These are phyloP conservation scores for Cantharis rustica DNA, from an alignment of 2,888 invertebrate genomes.

Conservation along the genomic window DNA sequence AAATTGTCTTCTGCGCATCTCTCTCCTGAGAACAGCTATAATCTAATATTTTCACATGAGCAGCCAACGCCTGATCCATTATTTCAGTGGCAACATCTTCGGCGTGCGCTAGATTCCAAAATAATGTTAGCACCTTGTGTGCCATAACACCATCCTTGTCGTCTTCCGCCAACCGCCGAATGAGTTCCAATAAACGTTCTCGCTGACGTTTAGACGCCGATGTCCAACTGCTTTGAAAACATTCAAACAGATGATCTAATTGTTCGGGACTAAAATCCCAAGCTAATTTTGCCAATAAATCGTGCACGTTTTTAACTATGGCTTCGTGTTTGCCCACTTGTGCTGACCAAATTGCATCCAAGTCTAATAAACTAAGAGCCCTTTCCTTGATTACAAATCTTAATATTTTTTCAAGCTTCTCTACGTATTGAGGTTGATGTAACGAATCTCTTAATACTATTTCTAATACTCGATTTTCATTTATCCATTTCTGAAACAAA, in stretches of 20 bases:
- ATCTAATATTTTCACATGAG: slow-evolving; percentile 96
- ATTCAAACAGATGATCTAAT: slow-evolving; percentile 94
- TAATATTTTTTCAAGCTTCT: slow-evolving; percentile 95
- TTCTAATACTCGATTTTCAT: slow-evolving; percentile 92
- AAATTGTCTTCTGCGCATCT: slow-evolving; percentile 93
- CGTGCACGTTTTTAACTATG: slow-evolving; percentile 97
- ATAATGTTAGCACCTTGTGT: slow-evolving; percentile 91
- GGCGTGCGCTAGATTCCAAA: slow-evolving; percentile 97
- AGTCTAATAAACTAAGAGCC: slow-evolving; percentile 84
- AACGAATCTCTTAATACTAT: slow-evolving; percentile 94
- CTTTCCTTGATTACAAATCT: slow-evolving; percentile 95
- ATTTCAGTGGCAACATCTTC: slow-evolving; percentile 96
- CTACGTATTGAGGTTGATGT: slow-evolving; percentile 97
- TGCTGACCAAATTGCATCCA: slow-evolving; percentile 96
- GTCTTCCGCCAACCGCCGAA: slow-evolving; percentile 93
- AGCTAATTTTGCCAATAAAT: slow-evolving; percentile 92
- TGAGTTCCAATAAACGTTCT: slow-evolving; percentile 92
- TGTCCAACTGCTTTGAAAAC: slow-evolving; percentile 94
- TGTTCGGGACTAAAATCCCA: slow-evolving; percentile 99
- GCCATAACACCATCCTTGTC: slow-evolving; percentile 99
- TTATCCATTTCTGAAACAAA: slow-evolving; percentile 82
- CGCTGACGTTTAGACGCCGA: slow-evolving; percentile 94
- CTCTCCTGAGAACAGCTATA: slow-evolving; percentile 97
- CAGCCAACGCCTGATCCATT: slow-evolving; percentile 93
- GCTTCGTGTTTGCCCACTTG: slow-evolving; percentile 98